Percentiles rank a stretch among this genome's conserved stretches.
phyloP scores from a whole-genome alignment of 2,888 invertebrate species.

The Epirrhoe tristata region DNA sequence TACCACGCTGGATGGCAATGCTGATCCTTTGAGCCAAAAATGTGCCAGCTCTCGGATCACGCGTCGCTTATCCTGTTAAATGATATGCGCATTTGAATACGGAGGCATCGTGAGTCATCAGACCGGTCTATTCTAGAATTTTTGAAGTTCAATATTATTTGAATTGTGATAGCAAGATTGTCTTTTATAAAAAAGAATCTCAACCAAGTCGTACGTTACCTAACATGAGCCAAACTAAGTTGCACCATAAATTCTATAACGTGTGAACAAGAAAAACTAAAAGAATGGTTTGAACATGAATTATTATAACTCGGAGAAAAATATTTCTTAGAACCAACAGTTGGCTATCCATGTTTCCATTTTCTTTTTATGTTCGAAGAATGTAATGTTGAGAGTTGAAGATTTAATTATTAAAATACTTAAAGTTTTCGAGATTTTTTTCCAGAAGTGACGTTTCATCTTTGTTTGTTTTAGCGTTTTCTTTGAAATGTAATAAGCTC shows the following conservation, averaged over 20 bases:
- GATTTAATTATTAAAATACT: conserved; percentile 40
- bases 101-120: too few relatives aligned
- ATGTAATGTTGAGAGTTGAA: conserved; percentile 29
- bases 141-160: too few relatives aligned
- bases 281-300: conserved; percentile 52
- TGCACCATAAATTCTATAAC: conserved; percentile 59
- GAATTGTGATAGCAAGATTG: background rate
- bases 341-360: conserved; percentile 28
- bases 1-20: too few relatives aligned
- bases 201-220: background rate
- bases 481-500: conserved; percentile 25
- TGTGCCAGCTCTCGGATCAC: too few relatives aligned
- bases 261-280: conserved; percentile 48
- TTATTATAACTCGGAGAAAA: conserved; percentile 46
- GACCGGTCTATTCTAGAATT: too few relatives aligned
- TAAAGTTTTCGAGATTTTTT: conserved; percentile 28
- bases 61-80: too few relatives aligned
- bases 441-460: conserved; percentile 26
- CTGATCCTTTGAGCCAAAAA: too few relatives aligned
- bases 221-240: conserved; percentile 44
- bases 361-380: conserved; percentile 27
- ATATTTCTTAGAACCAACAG: conserved; percentile 42
- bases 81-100: too few relatives aligned
- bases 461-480: conserved; percentile 28
- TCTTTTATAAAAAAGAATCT: background rate